Percentiles rank a stretch among this genome's conserved stretches.
Evolutionary conservation across 37 sponge, comb jelly and placozoan species (phyloP).

Genomic region (Axinella damicornis): DNA sequence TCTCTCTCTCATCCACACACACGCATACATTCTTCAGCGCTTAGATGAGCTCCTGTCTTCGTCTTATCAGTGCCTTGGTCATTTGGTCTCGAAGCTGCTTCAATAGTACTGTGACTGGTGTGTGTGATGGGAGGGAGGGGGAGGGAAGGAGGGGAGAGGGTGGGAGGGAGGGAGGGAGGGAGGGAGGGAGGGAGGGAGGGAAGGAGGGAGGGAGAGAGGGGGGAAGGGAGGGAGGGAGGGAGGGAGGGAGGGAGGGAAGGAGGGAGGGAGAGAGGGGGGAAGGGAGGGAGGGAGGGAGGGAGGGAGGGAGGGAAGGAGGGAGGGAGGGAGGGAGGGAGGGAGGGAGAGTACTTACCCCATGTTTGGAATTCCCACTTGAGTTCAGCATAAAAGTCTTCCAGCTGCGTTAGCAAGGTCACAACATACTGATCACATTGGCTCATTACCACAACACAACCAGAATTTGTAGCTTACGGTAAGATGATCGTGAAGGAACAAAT

Average conservation of each 20-base stretch:
- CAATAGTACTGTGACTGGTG: conserved; percentile 55
- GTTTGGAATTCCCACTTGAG: conserved; percentile 88
- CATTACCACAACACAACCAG: no score
- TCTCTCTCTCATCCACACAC: neutral
- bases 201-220: no score
- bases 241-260: no score
- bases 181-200: no score
- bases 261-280: no score
- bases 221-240: no score
- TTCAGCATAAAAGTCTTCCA: conserved; percentile 90
- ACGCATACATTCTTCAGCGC: conserved; percentile 50
- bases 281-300: no score
- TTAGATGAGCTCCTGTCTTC: conserved; percentile 58
- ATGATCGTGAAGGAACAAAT: no score
- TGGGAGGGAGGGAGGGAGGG: neutral
- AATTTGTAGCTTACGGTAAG: no score
- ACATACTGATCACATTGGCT: neutral
- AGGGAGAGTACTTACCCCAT: conserved; percentile 60
- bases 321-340: no score
- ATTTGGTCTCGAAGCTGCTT: conserved; percentile 65
- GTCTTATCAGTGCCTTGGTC: conserved; percentile 49
- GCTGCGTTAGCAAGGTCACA: conserved; percentile 15
- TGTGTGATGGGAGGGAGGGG: neutral
- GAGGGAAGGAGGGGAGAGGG: conserved; percentile 1
- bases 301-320: no score